Evolutionary conservation across 2,888 invertebrate species (phyloP), one percentile per base, ranked within the genome.

Genomic region (Troides oblongomaculatus): DNA sequence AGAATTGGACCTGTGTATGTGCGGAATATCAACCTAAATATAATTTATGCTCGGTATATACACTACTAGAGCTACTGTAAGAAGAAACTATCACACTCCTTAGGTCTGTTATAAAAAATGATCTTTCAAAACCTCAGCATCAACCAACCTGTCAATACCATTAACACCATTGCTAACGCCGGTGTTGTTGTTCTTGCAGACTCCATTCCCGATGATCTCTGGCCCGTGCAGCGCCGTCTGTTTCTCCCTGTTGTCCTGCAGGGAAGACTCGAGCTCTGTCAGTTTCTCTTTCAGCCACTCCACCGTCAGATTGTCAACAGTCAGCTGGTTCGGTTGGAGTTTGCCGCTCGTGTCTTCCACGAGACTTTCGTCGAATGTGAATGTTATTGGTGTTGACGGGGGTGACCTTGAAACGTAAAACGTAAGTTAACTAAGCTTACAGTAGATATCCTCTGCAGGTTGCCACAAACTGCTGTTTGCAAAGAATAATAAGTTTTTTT

Each of bases 281-380:
- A 97, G 89, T 81, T 96, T 96, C 74, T 95, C 96, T 78, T 97
- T 94, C 69, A 99, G 88, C 96, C 97, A 97, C 80, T 98, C 98
- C 57, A 97, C 96, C 0, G 98, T 99, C 46, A 98, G 94, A 86
- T 98, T 98, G 86, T 99, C 98, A 0, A 98, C 97, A 0, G 98
- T 97, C 74, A 99, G 85, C 81, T 96, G 96, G 89, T 97, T 97
- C n/a, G 97, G 96, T 78, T 96, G 94, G 64, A 98, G 93, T 85
- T 96, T 97, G 12, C 98, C 97, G 65, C 96, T 96, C 66, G 97
- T 97, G 79, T 98, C 97, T 80, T 97, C 97, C 53, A 98, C 96
- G 72, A 98, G 93, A 77, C 95, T 96, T 79, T 97, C 96, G 86
- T 98, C 98, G 86, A 98, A 98, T 66, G 95, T 95, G 82, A 98